Conservation (phyloP, 2,888 invertebrate genomes). For the Cartodere bifasciata region DNA sequence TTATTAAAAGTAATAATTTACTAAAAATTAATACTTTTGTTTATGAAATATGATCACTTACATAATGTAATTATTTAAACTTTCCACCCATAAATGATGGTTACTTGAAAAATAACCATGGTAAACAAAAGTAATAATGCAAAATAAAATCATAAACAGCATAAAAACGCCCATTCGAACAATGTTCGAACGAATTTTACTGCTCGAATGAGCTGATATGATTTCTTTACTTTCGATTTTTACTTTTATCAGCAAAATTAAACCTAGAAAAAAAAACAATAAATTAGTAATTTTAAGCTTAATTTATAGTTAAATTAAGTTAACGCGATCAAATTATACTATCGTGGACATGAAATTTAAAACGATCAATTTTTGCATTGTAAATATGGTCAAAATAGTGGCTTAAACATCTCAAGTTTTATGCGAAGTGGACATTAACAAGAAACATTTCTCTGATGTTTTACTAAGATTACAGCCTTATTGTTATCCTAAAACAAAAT, state of each 20-base stretch:
- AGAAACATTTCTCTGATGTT: too few relatives aligned
- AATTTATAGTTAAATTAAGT: too few relatives aligned
- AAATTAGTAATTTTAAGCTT: too few relatives aligned
- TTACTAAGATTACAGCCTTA: too few relatives aligned
- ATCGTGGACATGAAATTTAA: too few relatives aligned
- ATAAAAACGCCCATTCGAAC: slow-evolving; percentile 75
- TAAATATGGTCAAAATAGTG: too few relatives aligned
- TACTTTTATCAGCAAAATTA: slow-evolving; percentile 65
- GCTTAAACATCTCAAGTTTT: too few relatives aligned
- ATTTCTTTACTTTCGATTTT: slow-evolving; percentile 74
- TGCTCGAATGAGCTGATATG: slow-evolving; percentile 70
- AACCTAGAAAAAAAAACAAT: slow-evolving; percentile 48
- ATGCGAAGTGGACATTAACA: too few relatives aligned
- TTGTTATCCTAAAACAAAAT: too few relatives aligned
- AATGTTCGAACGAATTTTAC: slow-evolving; percentile 78
- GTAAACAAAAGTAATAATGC: slow-evolving; percentile 67
- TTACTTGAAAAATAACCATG: slow-evolving; percentile 74
- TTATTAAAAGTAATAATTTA: neutral
- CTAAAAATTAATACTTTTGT: neutral
- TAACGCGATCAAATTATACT: too few relatives aligned
- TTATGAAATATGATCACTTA: slow-evolving; percentile 42
- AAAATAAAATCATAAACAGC: slow-evolving; percentile 61
- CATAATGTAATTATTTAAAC: slow-evolving; percentile 70
- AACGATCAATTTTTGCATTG: too few relatives aligned
- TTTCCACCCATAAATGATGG: slow-evolving; percentile 59